phyloP scores from a whole-genome alignment of 2,113 vertebrate species.

The Thalassoma bifasciatum region DNA sequence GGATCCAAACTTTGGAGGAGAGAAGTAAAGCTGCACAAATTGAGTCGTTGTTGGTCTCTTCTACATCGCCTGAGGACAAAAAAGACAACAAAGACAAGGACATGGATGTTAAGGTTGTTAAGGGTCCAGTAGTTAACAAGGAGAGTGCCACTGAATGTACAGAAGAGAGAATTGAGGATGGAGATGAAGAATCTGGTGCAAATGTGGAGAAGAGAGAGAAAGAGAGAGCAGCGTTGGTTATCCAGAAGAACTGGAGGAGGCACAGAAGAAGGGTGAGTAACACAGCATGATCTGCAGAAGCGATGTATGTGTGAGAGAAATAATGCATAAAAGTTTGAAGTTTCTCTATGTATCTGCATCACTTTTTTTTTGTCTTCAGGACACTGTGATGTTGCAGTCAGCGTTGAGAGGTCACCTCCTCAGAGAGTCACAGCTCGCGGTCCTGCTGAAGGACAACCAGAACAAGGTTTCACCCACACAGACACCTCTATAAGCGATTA shows the following conservation, averaged over 20 bases:
- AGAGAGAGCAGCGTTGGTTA: slow-evolving; percentile 79
- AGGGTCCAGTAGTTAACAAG: slow-evolving; percentile 19
- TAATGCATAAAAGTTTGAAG: neutral
- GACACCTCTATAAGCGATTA: slow-evolving; percentile 8
- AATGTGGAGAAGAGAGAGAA: slow-evolving; percentile 20
- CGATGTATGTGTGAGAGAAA: slow-evolving; percentile 18
- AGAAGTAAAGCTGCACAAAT: slow-evolving; percentile 10
- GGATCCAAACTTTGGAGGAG: slow-evolving; percentile 60
- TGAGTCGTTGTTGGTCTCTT: slow-evolving; percentile 12
- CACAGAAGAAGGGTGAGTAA: slow-evolving; percentile 81
- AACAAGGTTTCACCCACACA: slow-evolving; percentile 57
- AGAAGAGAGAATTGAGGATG: neutral
- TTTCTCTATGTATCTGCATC: neutral
- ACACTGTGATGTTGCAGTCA: slow-evolving; percentile 83
- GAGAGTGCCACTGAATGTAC: slow-evolving; percentile 2
- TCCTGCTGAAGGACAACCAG: slow-evolving; percentile 36
- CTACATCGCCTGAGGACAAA: neutral
- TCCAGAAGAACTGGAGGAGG: slow-evolving; percentile 85
- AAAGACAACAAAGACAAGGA: neutral
- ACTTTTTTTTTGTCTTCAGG: slow-evolving; percentile 72
- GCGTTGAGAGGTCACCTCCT: slow-evolving; percentile 85
- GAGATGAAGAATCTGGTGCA: neutral
- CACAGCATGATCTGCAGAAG: neutral
- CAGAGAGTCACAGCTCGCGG: slow-evolving; percentile 76
- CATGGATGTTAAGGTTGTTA: neutral